Evolutionary conservation across 1,140 invertebrate genomes (phyloP).

Genomic region (Brachionus asplanchnoidis): DNA sequence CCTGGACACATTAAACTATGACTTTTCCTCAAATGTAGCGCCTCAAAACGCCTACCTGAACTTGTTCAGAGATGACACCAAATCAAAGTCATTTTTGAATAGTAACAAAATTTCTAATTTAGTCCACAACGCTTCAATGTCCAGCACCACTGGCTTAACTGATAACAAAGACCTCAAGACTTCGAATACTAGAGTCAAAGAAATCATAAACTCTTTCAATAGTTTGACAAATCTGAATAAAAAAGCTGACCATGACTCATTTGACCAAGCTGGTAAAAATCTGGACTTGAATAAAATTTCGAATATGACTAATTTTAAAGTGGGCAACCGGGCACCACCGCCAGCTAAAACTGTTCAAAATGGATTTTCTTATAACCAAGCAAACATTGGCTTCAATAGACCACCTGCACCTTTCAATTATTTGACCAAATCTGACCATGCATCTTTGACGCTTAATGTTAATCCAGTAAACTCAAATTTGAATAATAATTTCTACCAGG

Average conservation of each 20-base stretch:
- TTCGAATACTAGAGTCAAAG: neutral
- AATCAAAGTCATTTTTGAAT: neutral
- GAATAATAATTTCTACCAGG: neutral
- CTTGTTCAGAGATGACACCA: neutral
- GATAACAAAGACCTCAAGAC: neutral
- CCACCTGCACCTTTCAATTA: neutral
- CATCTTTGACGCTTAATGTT: neutral
- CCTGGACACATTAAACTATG: neutral
- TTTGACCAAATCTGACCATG: neutral
- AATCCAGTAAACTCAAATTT: neutral
- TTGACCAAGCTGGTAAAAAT: neutral
- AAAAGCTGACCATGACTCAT: neutral
- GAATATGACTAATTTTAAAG: neutral
- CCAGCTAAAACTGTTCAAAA: neutral
- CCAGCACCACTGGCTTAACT: neutral
- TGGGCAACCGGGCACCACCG: neutral
- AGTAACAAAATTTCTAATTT: neutral
- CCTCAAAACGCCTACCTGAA: neutral
- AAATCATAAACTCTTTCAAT: slow-evolving; percentile 21
- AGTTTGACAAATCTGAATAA: slow-evolving; percentile 1
- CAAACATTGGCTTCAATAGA: neutral
- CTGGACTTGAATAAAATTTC: neutral
- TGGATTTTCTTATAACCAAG: neutral
- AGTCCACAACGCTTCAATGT: neutral
- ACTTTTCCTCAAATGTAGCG: neutral